Base-by-base conservation (phyloP, 2,888 invertebrate species). In the Philhelius pedissequus region DNA sequence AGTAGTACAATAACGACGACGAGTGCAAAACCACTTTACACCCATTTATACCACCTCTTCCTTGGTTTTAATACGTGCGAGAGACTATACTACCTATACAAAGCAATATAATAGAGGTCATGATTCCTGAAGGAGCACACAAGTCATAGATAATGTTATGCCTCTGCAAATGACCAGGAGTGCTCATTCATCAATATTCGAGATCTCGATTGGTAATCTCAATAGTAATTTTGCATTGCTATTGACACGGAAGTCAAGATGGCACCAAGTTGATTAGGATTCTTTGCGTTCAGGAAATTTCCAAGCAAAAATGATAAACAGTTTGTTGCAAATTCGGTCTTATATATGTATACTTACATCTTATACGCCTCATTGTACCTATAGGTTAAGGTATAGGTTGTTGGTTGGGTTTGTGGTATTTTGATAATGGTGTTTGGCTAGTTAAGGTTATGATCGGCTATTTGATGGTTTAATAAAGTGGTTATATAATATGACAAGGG, bases 231-330 rank as follows among this genome's bases (percentile, higher is more conserved):
- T 74, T 86, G 81, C 81, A 80, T 86, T 81, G 86, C 70, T 69
- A 81, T 86, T 81, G 86, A 86, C 79, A 84, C 86, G 81, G 77
- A 81, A 86, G 76, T 86, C 76, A 86, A 86, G 86, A 86, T 86
- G 86, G 81, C 80, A 81, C 76, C 76, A 77, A 74, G 69, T 86
- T 84, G 84, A 84, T 84, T 84, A 71, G 71, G 70, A 71, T 22
- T 68, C 73, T 74, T 78, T 60, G 62, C 64, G 73, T 54, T 83
- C 56, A 40, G 58, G 30, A 66, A 66, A 66, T 48, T 73, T 48
- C 60, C 73, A 22, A 8, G 35, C 40, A 66, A 66, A 71, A 66
- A 64, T 81, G 70, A 71, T 71, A 64, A 81, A 68, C 66, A 75
- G 75, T 70, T 69, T 64, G 56, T 66, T 71, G 70, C 50, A 60